These are phyloP conservation scores for Tetraneura akinire DNA, from an alignment of 1,140 invertebrate species.

Conservation along the genomic window DNA sequence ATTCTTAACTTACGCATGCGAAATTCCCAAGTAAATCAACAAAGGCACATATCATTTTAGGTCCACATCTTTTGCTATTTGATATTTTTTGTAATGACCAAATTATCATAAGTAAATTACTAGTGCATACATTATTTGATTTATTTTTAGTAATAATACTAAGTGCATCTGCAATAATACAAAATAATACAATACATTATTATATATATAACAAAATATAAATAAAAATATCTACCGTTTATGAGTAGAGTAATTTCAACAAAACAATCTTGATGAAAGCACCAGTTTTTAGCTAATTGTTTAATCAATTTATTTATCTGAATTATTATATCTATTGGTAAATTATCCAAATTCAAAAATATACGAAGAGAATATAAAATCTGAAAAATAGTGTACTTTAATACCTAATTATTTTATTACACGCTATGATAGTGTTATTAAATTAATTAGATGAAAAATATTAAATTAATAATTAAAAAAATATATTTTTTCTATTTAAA, in stretches of 20 bases:
- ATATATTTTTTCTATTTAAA: too few relatives aligned
- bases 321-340: not conserved
- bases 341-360: conserved; percentile 6
- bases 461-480: too few relatives aligned
- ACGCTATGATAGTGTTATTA: too few relatives aligned
- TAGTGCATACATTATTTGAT: conserved; percentile 18
- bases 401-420: not conserved
- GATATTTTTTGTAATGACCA: conserved; percentile 40
- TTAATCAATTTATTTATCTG: conserved; percentile 23
- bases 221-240: not conserved
- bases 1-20: conserved; percentile 30
- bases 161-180: conserved; percentile 26
- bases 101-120: conserved; percentile 34
- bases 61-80: conserved; percentile 22
- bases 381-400: conserved; percentile 11
- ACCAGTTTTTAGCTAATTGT: conserved; percentile 37
- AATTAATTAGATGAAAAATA: not conserved
- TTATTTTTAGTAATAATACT: conserved; percentile 18
- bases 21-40: conserved; percentile 34
- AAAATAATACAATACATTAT: not conserved
- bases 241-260: not conserved
- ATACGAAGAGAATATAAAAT: not conserved
- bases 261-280: conserved; percentile 31
- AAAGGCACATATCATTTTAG: conserved; percentile 43
- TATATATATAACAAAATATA: not conserved